phyloP scores from a whole-genome alignment of 2,797 vertebrate genomes.

The Champsocephalus esox region DNA sequence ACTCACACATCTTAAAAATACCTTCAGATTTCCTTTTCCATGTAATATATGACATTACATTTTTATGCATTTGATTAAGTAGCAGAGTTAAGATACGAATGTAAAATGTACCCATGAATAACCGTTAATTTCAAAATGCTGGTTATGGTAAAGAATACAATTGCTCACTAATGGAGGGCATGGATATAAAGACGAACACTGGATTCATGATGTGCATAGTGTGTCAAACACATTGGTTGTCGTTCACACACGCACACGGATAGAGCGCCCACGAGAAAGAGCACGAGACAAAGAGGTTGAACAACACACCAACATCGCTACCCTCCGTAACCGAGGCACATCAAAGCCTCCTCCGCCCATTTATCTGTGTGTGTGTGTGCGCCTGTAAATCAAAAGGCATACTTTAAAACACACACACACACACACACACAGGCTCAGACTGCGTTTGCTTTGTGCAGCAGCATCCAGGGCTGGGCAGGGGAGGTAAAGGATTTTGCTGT shows the following conservation, averaged over 20 bases:
- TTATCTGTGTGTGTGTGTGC: slow-evolving; percentile 69
- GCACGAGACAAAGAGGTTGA: slow-evolving; percentile 69
- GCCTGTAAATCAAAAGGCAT: slow-evolving; percentile 78
- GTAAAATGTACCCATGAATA: not conserved
- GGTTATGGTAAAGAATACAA: slow-evolving; percentile 45
- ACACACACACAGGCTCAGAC: slow-evolving; percentile 23
- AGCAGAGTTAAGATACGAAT: not conserved
- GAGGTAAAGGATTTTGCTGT: slow-evolving; percentile 73
- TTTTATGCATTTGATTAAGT: not conserved
- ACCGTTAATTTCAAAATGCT: not conserved
- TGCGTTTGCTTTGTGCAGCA: slow-evolving; percentile 72
- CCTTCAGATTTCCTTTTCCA: slow-evolving; percentile 1
- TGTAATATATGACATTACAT: slow-evolving; percentile 1
- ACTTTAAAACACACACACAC: slow-evolving; percentile 44
- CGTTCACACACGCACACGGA: slow-evolving; percentile 39
- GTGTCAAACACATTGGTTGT: slow-evolving; percentile 63
- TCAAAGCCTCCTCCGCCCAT: slow-evolving; percentile 76
- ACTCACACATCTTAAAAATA: not conserved
- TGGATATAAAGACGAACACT: slow-evolving; percentile 23
- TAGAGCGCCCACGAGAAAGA: slow-evolving; percentile 42
- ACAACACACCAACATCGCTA: slow-evolving; percentile 71
- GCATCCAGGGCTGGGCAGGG: slow-evolving; percentile 52
- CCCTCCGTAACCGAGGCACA: slow-evolving; percentile 66
- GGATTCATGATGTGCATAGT: slow-evolving; percentile 44
- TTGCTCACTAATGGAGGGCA: slow-evolving; percentile 50